A percentile compares a stretch with the other conserved stretches of the same genome.
Evolutionary conservation across 2,888 invertebrate species (phyloP).

Genomic region (Archips crataeganus): DNA sequence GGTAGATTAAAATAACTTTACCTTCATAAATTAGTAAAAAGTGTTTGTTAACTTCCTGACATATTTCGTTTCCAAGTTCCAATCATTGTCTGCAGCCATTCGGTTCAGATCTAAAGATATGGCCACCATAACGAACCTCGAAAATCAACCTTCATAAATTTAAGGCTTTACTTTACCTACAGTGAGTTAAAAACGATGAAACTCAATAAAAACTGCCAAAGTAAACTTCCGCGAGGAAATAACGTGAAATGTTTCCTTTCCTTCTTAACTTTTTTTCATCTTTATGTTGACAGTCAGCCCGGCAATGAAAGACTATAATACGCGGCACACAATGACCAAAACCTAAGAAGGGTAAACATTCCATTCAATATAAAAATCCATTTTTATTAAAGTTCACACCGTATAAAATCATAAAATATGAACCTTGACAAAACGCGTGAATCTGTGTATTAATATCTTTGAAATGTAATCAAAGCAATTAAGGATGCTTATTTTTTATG

Average conservation of each 20-base stretch:
- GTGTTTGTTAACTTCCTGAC: not conserved
- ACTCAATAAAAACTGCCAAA: conserved; percentile 57
- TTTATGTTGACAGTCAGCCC: conserved; percentile 77
- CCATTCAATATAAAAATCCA: conserved; percentile 68
- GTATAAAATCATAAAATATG: conserved; percentile 81
- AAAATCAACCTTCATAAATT: conserved; percentile 50
- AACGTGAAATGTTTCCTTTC: conserved; percentile 76
- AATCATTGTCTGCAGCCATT: conserved; percentile 8
- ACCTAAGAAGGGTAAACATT: conserved; percentile 79
- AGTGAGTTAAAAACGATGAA: conserved; percentile 42
- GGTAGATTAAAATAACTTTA: not conserved
- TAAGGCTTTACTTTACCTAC: conserved; percentile 46
- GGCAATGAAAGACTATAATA: conserved; percentile 67
- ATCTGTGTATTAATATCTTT: conserved; percentile 84
- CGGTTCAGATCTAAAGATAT: conserved; percentile 30
- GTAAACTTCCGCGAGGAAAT: conserved; percentile 74
- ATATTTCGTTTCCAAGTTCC: conserved; percentile 16
- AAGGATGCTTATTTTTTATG: conserved; percentile 71
- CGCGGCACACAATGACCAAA: conserved; percentile 70
- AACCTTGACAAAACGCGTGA: conserved; percentile 78
- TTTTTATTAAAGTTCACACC: conserved; percentile 66
- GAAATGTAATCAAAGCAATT: conserved; percentile 85
- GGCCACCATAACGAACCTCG: conserved; percentile 34
- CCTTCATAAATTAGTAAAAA: not conserved
- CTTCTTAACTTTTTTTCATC: conserved; percentile 75